A percentile compares a stretch with the other conserved stretches of the same genome.
Conservation (phyloP, 2,888 invertebrate genomes). For the Lasioglossum malachurum region DNA sequence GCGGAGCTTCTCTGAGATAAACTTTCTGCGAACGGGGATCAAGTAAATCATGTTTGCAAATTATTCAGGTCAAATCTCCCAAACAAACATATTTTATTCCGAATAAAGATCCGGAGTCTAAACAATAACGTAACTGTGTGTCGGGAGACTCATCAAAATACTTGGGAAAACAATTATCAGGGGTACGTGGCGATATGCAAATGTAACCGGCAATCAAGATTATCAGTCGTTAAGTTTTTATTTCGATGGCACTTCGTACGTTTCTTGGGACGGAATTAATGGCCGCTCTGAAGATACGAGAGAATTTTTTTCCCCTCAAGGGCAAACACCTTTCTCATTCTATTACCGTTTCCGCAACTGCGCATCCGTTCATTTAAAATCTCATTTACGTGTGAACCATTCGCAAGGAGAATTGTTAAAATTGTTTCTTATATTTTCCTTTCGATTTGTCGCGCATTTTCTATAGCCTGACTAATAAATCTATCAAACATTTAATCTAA, state of each 20-base stretch:
- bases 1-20: slow-evolving; percentile 89
- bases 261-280: slow-evolving; percentile 15
- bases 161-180: slow-evolving; percentile 42
- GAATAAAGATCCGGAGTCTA: no score
- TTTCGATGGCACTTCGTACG: slow-evolving; percentile 27
- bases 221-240: slow-evolving; percentile 42
- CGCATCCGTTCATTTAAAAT: slow-evolving; percentile 25
- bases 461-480: no score
- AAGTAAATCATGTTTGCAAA: background rate
- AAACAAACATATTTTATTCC: background rate
- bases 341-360: slow-evolving; percentile 16
- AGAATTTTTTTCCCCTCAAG: slow-evolving; percentile 41
- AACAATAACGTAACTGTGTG: slow-evolving; percentile 28
- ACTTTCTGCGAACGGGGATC: slow-evolving; percentile 86
- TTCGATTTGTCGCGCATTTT: no score
- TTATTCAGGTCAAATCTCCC: background rate
- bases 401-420: background rate
- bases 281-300: slow-evolving; percentile 11
- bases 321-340: slow-evolving; percentile 28
- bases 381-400: background rate
- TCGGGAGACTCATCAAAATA: slow-evolving; percentile 7
- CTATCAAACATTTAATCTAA: no score
- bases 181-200: slow-evolving; percentile 36
- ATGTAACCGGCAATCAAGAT: slow-evolving; percentile 23
- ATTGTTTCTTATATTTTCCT: no score